Base-by-base conservation (phyloP, 2,797 vertebrate genomes). In the Melanotaenia trifasciata region DNA sequence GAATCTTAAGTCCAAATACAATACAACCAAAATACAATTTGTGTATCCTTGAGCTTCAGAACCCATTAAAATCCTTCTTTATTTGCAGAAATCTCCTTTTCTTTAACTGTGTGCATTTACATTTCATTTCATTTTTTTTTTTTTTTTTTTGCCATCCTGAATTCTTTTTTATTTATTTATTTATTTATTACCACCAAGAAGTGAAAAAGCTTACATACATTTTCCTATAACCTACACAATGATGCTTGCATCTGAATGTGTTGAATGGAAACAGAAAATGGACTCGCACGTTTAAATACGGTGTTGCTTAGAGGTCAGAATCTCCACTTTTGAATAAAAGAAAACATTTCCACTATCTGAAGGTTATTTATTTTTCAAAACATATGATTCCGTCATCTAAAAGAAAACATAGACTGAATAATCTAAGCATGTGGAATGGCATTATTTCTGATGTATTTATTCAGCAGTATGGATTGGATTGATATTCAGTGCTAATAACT, bases 361-460 rank as follows among this genome's bases (percentile, higher is more conserved):
- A 54, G 5, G 5, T 24, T 6, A 13, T 28, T 28, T 6, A 14
- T 56, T 16, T 47, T 68, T 59, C 18, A 50, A 26, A 68, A 58
- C 30, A 35, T 10, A 9, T 0, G 3, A 59, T 59, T 56, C 53
- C 3, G 3, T 56, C 26, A 56, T 30, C 14, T 30, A 57, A 32
- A 57, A 9, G 3, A 30, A 30, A 32, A 5, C 5, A 53, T 3
- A 56, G 12, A 30, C 54, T 57, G 28, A 40, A 16, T 16, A 60
- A 60, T 40, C 35, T 10, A 33, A 67, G 38, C 59, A 57, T 33
- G 43, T 62, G 18, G 33, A 18, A 22, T 73, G 22, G 26, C 45
- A n/a, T 79, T 77, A 7, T 57, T 73, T 69, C 61, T 67, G 72
- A 58, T 73, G 70, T 47, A 70, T 77, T 68, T 54, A 60, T n/a